Conservation (phyloP, 2,113 vertebrate genomes). For the Alexandromys fortis region DNA sequence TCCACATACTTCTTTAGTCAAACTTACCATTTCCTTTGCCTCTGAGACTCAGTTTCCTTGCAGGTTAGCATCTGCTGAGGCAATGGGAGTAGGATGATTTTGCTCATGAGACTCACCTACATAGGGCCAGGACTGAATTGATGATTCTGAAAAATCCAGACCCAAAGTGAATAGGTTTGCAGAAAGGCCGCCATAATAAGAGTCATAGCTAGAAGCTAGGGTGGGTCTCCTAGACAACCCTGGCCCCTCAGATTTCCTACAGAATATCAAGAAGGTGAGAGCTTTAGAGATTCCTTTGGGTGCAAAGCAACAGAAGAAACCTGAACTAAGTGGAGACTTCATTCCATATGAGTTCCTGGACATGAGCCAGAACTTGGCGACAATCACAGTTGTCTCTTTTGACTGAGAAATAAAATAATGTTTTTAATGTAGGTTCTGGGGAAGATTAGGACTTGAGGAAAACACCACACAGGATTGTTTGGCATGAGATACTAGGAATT, state of each 20-base stretch:
- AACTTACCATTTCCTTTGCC: not conserved
- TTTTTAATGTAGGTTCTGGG: not conserved
- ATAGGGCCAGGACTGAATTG: not conserved
- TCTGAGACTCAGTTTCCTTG: not conserved
- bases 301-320: not conserved
- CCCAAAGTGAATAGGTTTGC: not conserved
- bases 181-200: not conserved
- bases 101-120: not conserved
- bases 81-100: not conserved
- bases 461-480: not conserved
- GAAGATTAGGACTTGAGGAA: constrained; percentile 25
- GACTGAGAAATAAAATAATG: constrained; percentile 37
- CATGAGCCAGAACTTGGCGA: not conserved
- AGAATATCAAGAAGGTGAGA: not conserved
- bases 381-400: not conserved
- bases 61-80: not conserved
- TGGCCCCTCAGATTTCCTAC: not conserved
- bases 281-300: not conserved
- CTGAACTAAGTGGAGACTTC: not conserved
- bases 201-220: constrained; percentile 9
- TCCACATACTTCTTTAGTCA: not conserved
- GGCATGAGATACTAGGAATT: constrained; percentile 23
- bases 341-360: not conserved
- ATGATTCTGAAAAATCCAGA: not conserved
- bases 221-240: not conserved